phyloP scores from a whole-genome alignment of 1,140 invertebrate genomes.

The Tetramorium alpestre region DNA sequence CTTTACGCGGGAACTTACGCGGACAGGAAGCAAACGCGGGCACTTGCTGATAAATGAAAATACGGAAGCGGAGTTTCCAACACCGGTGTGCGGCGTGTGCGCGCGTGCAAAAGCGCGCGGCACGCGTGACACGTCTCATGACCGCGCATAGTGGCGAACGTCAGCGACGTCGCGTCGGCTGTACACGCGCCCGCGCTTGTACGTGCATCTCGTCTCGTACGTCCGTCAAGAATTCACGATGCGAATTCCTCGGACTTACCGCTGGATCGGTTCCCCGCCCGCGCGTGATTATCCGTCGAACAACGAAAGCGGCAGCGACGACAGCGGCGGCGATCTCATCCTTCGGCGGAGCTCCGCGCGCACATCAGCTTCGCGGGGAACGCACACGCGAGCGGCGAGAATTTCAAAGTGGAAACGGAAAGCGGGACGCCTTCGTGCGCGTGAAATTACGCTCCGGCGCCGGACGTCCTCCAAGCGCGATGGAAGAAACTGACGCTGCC shows the following conservation, averaged over 20 bases:
- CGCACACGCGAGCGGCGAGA: not conserved
- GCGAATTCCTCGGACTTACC: slow-evolving; percentile 77
- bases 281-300: slow-evolving; percentile 79
- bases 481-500: slow-evolving; percentile 75
- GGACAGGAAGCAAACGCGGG: not conserved
- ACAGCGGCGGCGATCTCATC: slow-evolving; percentile 64
- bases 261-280: slow-evolving; percentile 67
- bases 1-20: not conserved
- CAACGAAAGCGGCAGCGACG: slow-evolving; percentile 47
- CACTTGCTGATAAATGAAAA: too few species aligned
- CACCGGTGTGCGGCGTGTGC: not conserved
- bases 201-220: not conserved
- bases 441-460: slow-evolving; percentile 70
- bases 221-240: not conserved
- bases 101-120: not conserved
- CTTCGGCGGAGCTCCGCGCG: slow-evolving; percentile 35
- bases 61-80: not conserved
- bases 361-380: not conserved
- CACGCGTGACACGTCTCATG: slow-evolving; percentile 42
- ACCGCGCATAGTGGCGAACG: not conserved
- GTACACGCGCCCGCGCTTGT: not conserved
- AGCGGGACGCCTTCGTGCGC: slow-evolving; percentile 18
- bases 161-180: not conserved
- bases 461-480: slow-evolving; percentile 70
- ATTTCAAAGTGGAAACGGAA: not conserved